phyloP scores from a whole-genome alignment of 2,113 vertebrate genomes.

The Anarhynchus alexandrinus region DNA sequence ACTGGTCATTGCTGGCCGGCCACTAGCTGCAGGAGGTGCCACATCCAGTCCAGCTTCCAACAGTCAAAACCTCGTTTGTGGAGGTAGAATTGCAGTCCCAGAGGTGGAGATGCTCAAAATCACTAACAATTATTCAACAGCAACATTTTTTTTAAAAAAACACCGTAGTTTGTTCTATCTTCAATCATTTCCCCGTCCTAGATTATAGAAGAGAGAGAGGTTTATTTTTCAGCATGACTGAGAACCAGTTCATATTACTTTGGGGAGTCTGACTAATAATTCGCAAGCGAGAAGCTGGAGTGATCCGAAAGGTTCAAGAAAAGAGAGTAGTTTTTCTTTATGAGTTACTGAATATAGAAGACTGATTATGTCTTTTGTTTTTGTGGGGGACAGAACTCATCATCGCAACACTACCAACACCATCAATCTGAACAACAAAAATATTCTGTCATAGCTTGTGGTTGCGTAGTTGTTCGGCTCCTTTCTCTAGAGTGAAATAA shows the following conservation, averaged over 20 bases:
- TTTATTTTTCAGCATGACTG: slow-evolving; percentile 47
- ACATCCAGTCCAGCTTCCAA: not conserved
- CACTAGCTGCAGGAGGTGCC: not conserved
- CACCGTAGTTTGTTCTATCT: not conserved
- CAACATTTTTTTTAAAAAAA: not conserved
- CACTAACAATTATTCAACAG: not conserved
- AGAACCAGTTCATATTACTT: slow-evolving; percentile 26
- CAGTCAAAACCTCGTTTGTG: not conserved
- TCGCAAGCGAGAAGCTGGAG: not conserved
- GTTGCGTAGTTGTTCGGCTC: slow-evolving; percentile 18
- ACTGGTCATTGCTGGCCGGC: not conserved
- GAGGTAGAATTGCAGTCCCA: not conserved
- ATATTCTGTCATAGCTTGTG: slow-evolving; percentile 24
- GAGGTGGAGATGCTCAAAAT: not conserved
- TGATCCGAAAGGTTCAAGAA: slow-evolving; percentile 28
- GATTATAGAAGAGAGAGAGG: not conserved
- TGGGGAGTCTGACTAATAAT: slow-evolving; percentile 28
- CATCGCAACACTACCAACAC: not conserved
- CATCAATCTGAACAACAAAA: slow-evolving; percentile 36
- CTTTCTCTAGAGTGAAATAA: slow-evolving; percentile 62
- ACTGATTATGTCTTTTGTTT: slow-evolving; percentile 35
- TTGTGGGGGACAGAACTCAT: slow-evolving; percentile 12
- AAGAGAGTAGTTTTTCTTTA: slow-evolving; percentile 24
- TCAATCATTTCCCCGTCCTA: not conserved
- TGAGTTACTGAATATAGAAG: slow-evolving; percentile 38